phyloP scores from a whole-genome alignment of 1,140 invertebrate species.

The Phenacoccus solenopsis region DNA sequence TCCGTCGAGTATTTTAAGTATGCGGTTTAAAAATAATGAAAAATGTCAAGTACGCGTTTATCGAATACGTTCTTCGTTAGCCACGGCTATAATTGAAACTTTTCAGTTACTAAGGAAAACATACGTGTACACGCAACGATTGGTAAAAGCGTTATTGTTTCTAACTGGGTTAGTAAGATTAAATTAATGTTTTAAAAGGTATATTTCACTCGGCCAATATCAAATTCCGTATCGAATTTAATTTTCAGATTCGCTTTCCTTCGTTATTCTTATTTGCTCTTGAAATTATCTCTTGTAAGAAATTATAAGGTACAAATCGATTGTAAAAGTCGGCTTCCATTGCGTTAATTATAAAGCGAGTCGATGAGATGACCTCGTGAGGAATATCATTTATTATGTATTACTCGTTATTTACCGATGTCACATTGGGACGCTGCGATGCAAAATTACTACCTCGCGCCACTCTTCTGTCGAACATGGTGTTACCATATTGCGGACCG shows the following conservation, averaged over 20 bases:
- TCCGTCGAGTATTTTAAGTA: too few species aligned
- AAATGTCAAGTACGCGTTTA: constrained; percentile 1
- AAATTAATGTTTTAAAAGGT: background rate
- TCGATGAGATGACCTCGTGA: background rate
- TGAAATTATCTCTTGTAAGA: background rate
- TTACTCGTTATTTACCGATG: background rate
- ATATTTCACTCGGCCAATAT: background rate
- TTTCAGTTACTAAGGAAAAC: constrained; percentile 2
- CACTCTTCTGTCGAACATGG: constrained; percentile 75
- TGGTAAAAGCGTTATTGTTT: background rate
- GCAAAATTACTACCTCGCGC: constrained; percentile 65
- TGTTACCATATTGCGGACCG: constrained; percentile 48
- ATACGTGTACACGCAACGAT: background rate
- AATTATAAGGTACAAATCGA: too few species aligned
- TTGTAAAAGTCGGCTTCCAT: too few species aligned
- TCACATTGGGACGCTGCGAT: background rate
- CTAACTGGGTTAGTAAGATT: background rate
- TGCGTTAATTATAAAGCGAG: too few species aligned
- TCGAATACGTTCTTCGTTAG: background rate
- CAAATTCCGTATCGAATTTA: background rate
- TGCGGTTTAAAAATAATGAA: background rate
- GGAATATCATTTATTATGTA: background rate
- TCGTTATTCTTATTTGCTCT: background rate
- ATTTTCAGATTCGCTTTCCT: background rate
- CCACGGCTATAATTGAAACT: background rate